Conservation (phyloP, 2,113 vertebrate species). For the Pygoscelis adeliae region DNA sequence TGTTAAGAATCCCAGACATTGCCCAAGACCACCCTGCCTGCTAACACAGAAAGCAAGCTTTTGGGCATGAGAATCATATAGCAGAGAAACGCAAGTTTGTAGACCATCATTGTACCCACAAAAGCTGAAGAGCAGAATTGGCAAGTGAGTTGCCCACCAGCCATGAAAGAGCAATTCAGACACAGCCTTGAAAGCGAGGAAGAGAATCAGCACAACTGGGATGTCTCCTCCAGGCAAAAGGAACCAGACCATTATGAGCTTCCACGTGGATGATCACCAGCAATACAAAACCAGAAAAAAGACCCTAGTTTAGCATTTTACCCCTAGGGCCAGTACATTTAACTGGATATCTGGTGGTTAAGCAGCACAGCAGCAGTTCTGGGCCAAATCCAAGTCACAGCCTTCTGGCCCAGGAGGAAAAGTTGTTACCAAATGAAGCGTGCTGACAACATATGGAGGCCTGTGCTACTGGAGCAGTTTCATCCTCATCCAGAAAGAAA, state of each 20-base stretch:
- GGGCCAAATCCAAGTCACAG: conserved; percentile 19
- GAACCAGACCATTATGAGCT: background rate
- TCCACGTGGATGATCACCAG: background rate
- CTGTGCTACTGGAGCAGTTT: conserved; percentile 28
- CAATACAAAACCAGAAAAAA: background rate
- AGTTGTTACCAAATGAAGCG: conserved; percentile 49
- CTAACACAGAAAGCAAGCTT: background rate
- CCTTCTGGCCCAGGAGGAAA: background rate
- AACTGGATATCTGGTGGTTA: background rate
- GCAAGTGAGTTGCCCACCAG: background rate
- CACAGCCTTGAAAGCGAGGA: background rate
- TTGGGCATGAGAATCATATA: background rate
- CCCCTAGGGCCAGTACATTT: background rate
- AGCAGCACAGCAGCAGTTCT: background rate
- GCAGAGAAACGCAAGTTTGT: background rate
- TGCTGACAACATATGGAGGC: conserved; percentile 44
- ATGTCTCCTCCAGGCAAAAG: background rate
- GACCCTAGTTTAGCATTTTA: background rate
- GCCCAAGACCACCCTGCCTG: background rate
- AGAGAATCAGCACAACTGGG: background rate
- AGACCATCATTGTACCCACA: background rate
- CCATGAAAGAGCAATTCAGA: background rate
- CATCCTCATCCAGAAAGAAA: conserved; percentile 20
- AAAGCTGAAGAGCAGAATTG: background rate
- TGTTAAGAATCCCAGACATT: background rate